Percentiles rank a stretch among this genome's conserved stretches.
Evolutionary conservation across 2,888 invertebrate species (phyloP).

Genomic region (Esperia sulphurella): DNA sequence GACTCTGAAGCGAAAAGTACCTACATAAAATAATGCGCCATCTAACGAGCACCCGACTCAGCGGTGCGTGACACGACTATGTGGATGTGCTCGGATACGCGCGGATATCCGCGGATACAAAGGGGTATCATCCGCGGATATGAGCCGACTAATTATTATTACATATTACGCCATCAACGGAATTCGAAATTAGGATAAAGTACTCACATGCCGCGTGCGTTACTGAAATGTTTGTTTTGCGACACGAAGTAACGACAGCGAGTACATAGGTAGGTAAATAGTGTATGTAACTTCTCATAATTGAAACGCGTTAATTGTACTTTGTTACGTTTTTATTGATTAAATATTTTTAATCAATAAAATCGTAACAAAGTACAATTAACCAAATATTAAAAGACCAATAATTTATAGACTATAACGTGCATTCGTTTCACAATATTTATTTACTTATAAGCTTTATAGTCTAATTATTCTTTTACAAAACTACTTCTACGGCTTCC

Average conservation of each 20-base stretch:
- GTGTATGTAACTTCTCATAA: background rate
- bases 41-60: constrained; percentile 19
- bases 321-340: background rate
- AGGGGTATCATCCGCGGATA: constrained; percentile 11
- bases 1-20: constrained; percentile 13
- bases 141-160: constrained; percentile 35
- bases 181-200: constrained; percentile 17
- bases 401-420: no score
- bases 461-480: no score
- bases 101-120: constrained; percentile 8
- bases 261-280: background rate
- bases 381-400: no score
- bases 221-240: background rate
- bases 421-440: no score
- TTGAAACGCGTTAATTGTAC: background rate
- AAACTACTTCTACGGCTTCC: no score
- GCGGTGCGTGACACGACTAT: constrained; percentile 18
- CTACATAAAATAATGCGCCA: constrained; percentile 21
- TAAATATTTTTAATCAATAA: no score
- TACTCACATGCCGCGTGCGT: background rate
- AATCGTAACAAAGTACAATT: no score
- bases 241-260: background rate
- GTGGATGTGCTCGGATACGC: constrained; percentile 9
- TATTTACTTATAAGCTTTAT: no score
- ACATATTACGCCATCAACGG: constrained; percentile 25